These are phyloP conservation scores for Trididemnum miniatum DNA, from an alignment of 23 tunicate species.

Conservation along the genomic window DNA sequence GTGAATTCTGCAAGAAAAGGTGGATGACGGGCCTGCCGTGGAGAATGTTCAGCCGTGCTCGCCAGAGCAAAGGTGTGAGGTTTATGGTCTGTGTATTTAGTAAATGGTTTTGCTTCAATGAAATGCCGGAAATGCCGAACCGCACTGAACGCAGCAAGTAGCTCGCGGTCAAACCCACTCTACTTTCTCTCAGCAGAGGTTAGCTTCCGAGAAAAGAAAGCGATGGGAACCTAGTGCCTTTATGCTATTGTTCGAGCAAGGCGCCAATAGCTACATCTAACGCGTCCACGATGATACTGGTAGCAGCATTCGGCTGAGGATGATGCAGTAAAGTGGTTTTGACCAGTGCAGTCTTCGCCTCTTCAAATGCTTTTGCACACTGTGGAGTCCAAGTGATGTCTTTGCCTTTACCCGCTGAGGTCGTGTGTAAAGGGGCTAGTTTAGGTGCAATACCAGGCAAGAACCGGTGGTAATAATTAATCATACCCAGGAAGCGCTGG, in stretches of 20 bases:
- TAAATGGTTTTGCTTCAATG: too few relatives aligned
- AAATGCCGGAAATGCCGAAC: not conserved
- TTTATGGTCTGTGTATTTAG: not conserved
- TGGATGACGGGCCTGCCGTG: too few relatives aligned
- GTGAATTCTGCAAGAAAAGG: too few relatives aligned
- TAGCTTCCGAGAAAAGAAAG: not conserved
- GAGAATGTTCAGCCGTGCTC: too few relatives aligned
- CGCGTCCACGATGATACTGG: not conserved
- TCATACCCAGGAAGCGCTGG: not conserved
- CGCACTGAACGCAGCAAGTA: not conserved
- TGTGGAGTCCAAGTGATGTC: not conserved
- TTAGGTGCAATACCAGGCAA: not conserved
- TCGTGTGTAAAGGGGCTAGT: not conserved
- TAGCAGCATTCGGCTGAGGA: not conserved
- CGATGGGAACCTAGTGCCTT: not conserved
- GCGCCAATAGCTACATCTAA: not conserved
- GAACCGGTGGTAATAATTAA: not conserved
- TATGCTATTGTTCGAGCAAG: not conserved
- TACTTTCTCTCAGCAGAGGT: not conserved
- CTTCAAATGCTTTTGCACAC: too few relatives aligned
- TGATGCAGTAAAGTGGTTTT: not conserved
- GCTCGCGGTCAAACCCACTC: not conserved
- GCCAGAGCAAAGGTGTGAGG: not conserved
- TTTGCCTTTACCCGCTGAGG: not conserved
- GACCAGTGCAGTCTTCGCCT: not conserved